phyloP scores from a whole-genome alignment of 2,888 invertebrate genomes.

The Himalopsyche tibetana region DNA sequence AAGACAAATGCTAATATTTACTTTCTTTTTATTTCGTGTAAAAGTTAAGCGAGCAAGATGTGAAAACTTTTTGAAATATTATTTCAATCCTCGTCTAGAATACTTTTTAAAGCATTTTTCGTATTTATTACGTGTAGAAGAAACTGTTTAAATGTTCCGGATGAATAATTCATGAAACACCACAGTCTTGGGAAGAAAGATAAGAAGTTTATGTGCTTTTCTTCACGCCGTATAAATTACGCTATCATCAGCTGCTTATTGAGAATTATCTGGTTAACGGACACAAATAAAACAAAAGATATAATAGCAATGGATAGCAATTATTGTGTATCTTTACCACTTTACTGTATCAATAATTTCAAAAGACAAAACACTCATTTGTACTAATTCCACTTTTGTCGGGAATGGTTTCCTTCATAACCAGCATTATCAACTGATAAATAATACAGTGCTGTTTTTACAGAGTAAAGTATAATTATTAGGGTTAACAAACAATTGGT shows the following conservation, averaged over 20 bases:
- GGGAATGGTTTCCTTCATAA: too few relatives aligned
- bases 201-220: background rate
- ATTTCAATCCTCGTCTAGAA: background rate
- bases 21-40: background rate
- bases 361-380: too few relatives aligned
- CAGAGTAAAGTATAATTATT: too few relatives aligned
- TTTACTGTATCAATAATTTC: too few relatives aligned
- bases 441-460: too few relatives aligned
- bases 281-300: background rate
- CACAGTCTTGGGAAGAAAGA: background rate
- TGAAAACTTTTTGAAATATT: background rate
- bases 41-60: background rate
- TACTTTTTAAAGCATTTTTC: background rate
- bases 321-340: background rate
- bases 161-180: background rate
- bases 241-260: background rate
- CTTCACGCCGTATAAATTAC: background rate
- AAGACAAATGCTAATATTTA: too few relatives aligned
- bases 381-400: too few relatives aligned
- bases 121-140: constrained; percentile 31
- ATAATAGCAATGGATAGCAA: background rate
- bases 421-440: too few relatives aligned
- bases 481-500: too few relatives aligned
- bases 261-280: background rate
- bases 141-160: constrained; percentile 12